These are phyloP conservation scores for Mystacides longicornis DNA, from an alignment of 2,888 invertebrate genomes.

Conservation along the genomic window DNA sequence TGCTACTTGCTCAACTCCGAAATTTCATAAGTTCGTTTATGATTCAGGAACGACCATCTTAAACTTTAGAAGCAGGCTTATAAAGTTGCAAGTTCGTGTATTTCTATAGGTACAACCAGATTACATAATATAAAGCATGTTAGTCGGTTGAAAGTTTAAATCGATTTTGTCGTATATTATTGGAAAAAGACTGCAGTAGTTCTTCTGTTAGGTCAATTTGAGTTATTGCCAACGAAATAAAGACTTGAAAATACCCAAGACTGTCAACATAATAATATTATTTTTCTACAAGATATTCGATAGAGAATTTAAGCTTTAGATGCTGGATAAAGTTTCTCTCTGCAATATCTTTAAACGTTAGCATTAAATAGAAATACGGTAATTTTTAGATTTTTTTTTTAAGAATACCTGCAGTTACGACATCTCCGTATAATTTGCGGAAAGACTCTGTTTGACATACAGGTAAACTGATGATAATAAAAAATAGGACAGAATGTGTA, in stretches of 20 bases:
- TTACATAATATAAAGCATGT: too few species aligned
- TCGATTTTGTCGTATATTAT: slow-evolving; percentile 1
- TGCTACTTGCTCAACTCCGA: too few species aligned
- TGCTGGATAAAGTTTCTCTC: too few species aligned
- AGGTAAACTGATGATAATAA: too few species aligned
- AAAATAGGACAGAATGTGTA: too few species aligned
- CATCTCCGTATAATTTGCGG: too few species aligned
- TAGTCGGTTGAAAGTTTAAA: neutral
- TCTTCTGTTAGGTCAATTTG: neutral
- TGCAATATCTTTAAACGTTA: too few species aligned
- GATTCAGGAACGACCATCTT: neutral
- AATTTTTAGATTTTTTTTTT: too few species aligned
- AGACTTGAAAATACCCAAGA: neutral
- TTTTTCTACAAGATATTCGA: neutral
- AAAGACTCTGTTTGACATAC: too few species aligned
- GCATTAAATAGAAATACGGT: too few species aligned
- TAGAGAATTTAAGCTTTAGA: neutral
- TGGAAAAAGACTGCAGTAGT: neutral
- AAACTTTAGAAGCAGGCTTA: neutral
- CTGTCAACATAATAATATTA: neutral
- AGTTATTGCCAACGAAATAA: slow-evolving; percentile 1
- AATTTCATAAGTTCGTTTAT: too few species aligned
- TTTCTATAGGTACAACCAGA: slow-evolving; percentile 1
- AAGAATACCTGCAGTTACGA: too few species aligned
- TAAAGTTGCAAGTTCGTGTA: neutral